Evolutionary conservation across 2,113 vertebrate species (phyloP).

Genomic region (Lycocorax pyrrhopterus): DNA sequence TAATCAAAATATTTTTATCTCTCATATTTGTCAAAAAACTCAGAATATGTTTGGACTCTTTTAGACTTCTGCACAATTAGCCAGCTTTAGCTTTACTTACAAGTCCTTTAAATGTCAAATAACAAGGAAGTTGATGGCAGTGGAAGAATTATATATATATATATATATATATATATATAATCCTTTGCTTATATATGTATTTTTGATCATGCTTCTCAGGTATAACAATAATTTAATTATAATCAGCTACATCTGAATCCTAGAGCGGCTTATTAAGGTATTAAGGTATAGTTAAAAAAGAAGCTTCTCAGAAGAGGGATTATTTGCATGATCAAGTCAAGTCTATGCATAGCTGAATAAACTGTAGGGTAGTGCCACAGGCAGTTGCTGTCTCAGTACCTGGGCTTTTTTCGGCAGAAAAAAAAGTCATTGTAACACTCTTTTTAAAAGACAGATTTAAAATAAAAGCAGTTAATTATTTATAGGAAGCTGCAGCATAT

Average conservation of each 20-base stretch:
- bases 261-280: neutral
- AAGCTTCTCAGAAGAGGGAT: neutral
- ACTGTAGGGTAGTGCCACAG: neutral
- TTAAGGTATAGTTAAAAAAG: neutral
- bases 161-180: neutral
- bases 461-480: neutral
- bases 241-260: neutral
- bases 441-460: neutral
- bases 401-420: neutral
- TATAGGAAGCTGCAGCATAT: neutral
- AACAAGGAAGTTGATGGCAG: neutral
- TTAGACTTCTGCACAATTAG: neutral
- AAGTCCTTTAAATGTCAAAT: neutral
- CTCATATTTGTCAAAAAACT: neutral
- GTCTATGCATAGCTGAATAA: neutral
- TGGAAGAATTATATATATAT: neutral
- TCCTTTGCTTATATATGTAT: neutral
- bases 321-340: neutral
- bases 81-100: neutral
- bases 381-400: neutral
- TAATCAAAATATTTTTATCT: neutral
- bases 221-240: neutral
- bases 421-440: neutral
- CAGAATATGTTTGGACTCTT: neutral
- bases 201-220: neutral